Base-by-base conservation (phyloP, 2,113 vertebrate genomes). In the Odontophorus gujanensis region DNA sequence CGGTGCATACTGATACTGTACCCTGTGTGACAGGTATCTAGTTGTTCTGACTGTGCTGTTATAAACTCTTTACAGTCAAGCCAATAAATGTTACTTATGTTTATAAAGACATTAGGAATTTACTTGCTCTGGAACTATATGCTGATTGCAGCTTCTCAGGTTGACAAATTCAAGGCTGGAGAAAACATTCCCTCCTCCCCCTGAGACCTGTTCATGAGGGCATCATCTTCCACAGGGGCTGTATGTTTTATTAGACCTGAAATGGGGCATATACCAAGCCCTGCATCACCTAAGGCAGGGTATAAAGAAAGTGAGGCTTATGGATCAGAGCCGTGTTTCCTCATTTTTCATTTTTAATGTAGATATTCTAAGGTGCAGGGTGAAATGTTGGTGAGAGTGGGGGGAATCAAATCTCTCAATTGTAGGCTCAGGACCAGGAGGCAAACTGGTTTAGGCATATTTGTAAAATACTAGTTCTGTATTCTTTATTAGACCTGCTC, bases 191-290 rank as follows among this genome's bases (percentile, higher is more conserved):
- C 11, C 22, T 57, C 68, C 28, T 48, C 9, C 8, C 22, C 51
- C 24, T 24, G 28, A 17, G 25, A 65, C 21, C 4, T 15, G 5
- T 59, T 24, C 47, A 2, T 28, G 21, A 57, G 43, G n/a, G 5
- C 25, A 47, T 26, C 21, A 15, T 1, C 25, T 53, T 32, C 45
- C 51, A 1, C 9, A 58, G 42, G 66, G 20, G n/a, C 20, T 2
- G 2, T 69, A 3, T 7, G 6, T 69, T 86, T 43, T 66, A 11
- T 48, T 57, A 74, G 18, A 22, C n/a, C 24, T 32, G 8, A 18
- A 81, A 83, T 47, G 12, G 17, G 17, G 1, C 1, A 2, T 7
- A 2, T 20, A 9, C 0, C 0, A 34, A 40, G 4, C 20, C 19
- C 11, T 6, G 4, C 34, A 34, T 50, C 16, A 65, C 59, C 13